These are phyloP conservation scores for Pachyseris speciosa DNA, from an alignment of 64 coral and sea anemone species.

Conservation along the genomic window DNA sequence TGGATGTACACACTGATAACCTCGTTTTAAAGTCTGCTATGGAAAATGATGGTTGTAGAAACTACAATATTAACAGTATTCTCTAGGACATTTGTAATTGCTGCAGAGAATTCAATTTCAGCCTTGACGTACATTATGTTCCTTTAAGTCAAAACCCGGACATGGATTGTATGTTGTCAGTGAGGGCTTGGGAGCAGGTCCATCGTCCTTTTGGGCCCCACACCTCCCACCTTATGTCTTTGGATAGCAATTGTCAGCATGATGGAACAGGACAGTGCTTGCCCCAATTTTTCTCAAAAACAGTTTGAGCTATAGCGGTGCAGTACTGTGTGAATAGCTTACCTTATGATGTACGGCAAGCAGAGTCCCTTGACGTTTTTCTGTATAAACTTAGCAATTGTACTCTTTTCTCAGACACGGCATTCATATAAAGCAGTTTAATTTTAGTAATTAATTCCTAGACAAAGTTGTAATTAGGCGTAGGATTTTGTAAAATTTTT, in stretches of 20 bases:
- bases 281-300: slow-evolving; percentile 5
- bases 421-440: too few species aligned
- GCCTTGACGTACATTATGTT: neutral
- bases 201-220: slow-evolving; percentile 49
- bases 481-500: too few species aligned
- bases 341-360: too few species aligned
- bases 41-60: neutral
- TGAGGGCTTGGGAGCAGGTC: neutral
- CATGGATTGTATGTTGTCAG: slow-evolving; percentile 33
- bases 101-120: neutral
- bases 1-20: neutral
- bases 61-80: neutral
- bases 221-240: slow-evolving; percentile 45
- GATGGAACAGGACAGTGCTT: neutral
- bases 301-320: too few species aligned
- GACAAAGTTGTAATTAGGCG: too few species aligned
- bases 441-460: too few species aligned
- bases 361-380: too few species aligned
- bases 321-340: too few species aligned
- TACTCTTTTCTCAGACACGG: too few species aligned
- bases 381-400: too few species aligned
- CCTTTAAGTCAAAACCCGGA: neutral
- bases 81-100: neutral
- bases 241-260: slow-evolving; percentile 1
- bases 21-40: neutral